Evolutionary conservation across 1,140 invertebrate species (phyloP).

Genomic region (Colletes latitarsis): DNA sequence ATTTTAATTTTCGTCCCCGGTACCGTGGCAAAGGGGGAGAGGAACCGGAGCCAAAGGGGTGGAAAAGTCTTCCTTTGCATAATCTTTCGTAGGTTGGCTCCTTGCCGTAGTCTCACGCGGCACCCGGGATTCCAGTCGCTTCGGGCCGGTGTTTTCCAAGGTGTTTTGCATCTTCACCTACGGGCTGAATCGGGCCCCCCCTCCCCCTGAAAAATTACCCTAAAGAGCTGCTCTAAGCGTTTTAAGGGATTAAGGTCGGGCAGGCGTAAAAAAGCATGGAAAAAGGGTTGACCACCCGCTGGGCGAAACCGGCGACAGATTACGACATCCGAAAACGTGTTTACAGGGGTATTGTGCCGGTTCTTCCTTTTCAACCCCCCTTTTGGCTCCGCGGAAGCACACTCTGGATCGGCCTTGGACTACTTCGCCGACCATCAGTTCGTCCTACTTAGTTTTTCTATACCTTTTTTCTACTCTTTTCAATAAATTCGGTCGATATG

Average conservation of each 20-base stretch:
- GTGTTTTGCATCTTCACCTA: constrained; percentile 73
- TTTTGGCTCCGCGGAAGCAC: neutral
- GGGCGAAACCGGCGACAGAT: constrained; percentile 68
- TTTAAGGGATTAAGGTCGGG: constrained; percentile 73
- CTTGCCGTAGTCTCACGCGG: constrained; percentile 63
- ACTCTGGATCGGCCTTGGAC: constrained; percentile 16
- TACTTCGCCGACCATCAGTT: neutral
- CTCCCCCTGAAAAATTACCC: constrained; percentile 69
- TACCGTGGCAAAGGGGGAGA: constrained; percentile 24
- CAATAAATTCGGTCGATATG: no score
- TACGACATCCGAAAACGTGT: constrained; percentile 64
- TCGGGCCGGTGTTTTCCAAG: constrained; percentile 47
- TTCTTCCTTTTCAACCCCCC: constrained; percentile 16
- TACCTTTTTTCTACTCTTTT: neutral
- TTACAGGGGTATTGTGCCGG: constrained; percentile 37
- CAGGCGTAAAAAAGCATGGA: constrained; percentile 70
- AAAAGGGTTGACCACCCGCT: constrained; percentile 74
- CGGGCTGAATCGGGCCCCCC: neutral
- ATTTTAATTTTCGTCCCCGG: constrained; percentile 73
- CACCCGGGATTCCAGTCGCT: constrained; percentile 33
- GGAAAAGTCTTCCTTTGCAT: constrained; percentile 68
- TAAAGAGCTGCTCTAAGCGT: constrained; percentile 72
- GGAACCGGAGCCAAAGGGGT: constrained; percentile 15
- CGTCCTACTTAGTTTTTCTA: neutral
- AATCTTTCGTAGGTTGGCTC: constrained; percentile 74